Percentiles rank a stretch among this genome's conserved stretches.
These are phyloP conservation scores for Bergia sp. DNA, from an alignment of 92 coral and sea anemone species.

Conservation along the genomic window DNA sequence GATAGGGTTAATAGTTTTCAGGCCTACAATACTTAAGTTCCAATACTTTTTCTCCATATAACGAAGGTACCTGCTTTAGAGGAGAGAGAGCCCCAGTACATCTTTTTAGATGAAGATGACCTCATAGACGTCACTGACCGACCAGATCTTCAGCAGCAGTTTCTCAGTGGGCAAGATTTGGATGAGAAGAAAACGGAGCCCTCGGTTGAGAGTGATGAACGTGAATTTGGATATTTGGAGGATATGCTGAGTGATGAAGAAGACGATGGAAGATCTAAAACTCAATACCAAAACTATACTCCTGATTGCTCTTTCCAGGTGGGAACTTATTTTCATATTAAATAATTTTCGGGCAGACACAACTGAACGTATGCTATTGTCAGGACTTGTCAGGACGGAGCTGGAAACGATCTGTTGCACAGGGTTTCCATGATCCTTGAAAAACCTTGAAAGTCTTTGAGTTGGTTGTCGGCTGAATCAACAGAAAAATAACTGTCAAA, in stretches of 20 bases:
- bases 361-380: too few species aligned
- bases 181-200: background rate
- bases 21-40: background rate
- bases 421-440: too few species aligned
- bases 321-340: too few species aligned
- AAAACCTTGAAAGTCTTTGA: too few species aligned
- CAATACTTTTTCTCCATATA: background rate
- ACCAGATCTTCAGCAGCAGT: conserved; percentile 19
- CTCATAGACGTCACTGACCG: conserved; percentile 7
- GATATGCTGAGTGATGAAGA: conserved; percentile 20
- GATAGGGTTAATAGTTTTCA: too few species aligned
- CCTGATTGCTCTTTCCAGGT: conserved; percentile 1
- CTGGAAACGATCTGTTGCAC: too few species aligned
- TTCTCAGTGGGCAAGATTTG: background rate
- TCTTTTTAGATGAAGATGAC: conserved; percentile 28
- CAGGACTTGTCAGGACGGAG: too few species aligned
- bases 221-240: conserved; percentile 11
- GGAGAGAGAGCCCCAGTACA: background rate
- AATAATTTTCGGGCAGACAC: too few species aligned
- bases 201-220: background rate
- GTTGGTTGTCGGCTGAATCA: too few species aligned
- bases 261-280: background rate
- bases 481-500: too few species aligned
- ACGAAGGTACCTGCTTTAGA: background rate
- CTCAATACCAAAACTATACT: background rate